A percentile compares a stretch with the other conserved stretches of the same genome.
phyloP scores from a whole-genome alignment of 2,797 vertebrate species.

The Mycteria americana region DNA sequence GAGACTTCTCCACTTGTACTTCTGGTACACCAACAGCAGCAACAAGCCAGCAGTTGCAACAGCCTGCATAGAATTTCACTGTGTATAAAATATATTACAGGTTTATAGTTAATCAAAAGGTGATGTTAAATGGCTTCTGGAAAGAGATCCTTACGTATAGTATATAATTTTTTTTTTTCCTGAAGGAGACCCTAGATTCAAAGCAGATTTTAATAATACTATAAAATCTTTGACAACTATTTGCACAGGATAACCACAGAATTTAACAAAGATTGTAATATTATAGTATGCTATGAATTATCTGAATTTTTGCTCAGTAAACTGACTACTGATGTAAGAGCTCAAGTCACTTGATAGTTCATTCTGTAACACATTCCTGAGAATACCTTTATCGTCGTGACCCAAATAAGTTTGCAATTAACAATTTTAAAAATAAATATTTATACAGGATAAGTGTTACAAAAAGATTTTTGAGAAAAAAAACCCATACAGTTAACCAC shows the following conservation, averaged over 20 bases:
- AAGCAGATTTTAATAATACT: constrained; percentile 1
- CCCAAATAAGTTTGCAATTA: not conserved
- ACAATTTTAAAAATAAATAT: not conserved
- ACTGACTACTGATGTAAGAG: not conserved
- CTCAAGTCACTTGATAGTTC: not conserved
- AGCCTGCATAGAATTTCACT: not conserved
- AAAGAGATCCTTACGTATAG: not conserved
- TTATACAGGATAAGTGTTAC: not conserved
- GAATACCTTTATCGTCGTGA: not conserved
- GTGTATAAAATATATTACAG: not conserved
- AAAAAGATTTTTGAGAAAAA: not conserved
- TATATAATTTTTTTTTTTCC: not conserved
- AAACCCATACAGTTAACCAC: not conserved
- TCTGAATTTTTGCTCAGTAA: not conserved
- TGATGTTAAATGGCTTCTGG: not conserved
- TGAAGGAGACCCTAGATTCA: not conserved
- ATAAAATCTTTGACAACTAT: not conserved
- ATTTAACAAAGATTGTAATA: not conserved
- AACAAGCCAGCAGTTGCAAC: not conserved
- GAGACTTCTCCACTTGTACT: not conserved
- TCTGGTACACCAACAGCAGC: not conserved
- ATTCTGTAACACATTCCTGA: not conserved
- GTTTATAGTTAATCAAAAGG: not conserved
- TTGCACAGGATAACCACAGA: not conserved
- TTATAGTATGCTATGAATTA: not conserved